phyloP scores from a whole-genome alignment of 2,888 invertebrate genomes.

The Eretmocerus hayati region DNA sequence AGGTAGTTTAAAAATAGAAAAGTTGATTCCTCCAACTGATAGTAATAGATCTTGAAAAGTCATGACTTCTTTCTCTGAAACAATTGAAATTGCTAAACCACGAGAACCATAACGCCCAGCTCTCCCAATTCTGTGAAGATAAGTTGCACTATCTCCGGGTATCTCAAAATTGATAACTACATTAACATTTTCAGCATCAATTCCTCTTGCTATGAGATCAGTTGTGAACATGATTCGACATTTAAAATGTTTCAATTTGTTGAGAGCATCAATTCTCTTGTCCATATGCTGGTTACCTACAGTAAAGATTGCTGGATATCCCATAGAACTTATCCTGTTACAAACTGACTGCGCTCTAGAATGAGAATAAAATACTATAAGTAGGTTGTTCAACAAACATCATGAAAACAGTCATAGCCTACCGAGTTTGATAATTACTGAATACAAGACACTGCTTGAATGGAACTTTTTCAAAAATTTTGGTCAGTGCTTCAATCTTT shows the following conservation, averaged over 20 bases:
- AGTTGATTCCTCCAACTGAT: constrained; percentile 51
- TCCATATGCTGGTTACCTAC: constrained; percentile 74
- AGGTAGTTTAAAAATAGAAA: constrained; percentile 50
- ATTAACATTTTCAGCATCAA: constrained; percentile 90
- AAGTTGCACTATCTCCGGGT: constrained; percentile 72
- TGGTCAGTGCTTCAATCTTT: constrained; percentile 60
- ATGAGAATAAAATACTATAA: constrained; percentile 5
- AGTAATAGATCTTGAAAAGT: constrained; percentile 55
- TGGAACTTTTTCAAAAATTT: constrained; percentile 62
- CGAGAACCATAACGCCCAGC: constrained; percentile 89
- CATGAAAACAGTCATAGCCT: constrained; percentile 23
- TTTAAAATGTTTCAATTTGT: constrained; percentile 69
- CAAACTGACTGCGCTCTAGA: constrained; percentile 70
- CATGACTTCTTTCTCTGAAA: constrained; percentile 59
- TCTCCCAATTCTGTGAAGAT: constrained; percentile 91
- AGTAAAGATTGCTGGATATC: constrained; percentile 74
- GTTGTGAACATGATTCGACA: constrained; percentile 85
- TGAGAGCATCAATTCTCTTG: constrained; percentile 68
- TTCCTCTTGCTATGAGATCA: constrained; percentile 85
- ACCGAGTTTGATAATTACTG: constrained; percentile 75
- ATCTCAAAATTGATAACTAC: constrained; percentile 88
- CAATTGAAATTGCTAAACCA: constrained; percentile 72
- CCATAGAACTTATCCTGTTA: constrained; percentile 61
- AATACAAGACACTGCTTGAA: constrained; percentile 92
- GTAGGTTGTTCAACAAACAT: neutral